Evolutionary conservation across 2,797 vertebrate species (phyloP).

Genomic region (Acridotheres tristis): DNA sequence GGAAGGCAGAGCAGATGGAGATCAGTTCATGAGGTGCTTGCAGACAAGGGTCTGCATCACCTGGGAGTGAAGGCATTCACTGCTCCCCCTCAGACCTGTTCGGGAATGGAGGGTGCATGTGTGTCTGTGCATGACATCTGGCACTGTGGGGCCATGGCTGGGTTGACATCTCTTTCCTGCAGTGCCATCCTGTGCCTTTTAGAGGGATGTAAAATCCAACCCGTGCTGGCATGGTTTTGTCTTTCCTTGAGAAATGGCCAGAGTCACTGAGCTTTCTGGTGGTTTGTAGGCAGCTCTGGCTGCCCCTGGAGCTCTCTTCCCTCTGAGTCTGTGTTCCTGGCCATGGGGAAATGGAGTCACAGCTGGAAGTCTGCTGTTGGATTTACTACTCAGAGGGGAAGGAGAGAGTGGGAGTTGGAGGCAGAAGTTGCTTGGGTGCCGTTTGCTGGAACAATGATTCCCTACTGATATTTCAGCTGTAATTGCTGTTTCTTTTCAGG

Average conservation of each 20-base stretch:
- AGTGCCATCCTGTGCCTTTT: neutral
- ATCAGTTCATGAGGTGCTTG: neutral
- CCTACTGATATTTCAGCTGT: neutral
- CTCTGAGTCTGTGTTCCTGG: neutral
- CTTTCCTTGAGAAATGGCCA: neutral
- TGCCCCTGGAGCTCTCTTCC: neutral
- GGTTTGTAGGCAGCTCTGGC: neutral
- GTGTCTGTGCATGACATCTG: neutral
- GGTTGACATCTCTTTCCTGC: neutral
- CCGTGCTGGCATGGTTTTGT: neutral
- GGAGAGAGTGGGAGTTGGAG: neutral
- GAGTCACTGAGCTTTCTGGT: neutral
- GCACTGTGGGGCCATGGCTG: neutral
- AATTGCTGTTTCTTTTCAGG: constrained; percentile 75
- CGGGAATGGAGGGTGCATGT: neutral
- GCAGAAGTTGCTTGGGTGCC: neutral
- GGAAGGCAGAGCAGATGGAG: neutral
- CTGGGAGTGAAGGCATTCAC: neutral
- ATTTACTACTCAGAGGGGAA: neutral
- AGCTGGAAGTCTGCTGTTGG: neutral
- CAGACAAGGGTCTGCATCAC: neutral
- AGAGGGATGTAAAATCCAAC: neutral
- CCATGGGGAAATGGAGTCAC: neutral
- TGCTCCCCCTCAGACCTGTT: neutral
- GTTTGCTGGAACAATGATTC: neutral